A percentile compares a stretch with the other conserved stretches of the same genome.
phyloP scores from a whole-genome alignment of 1,140 invertebrate species.

The Camponotus pennsylvanicus region DNA sequence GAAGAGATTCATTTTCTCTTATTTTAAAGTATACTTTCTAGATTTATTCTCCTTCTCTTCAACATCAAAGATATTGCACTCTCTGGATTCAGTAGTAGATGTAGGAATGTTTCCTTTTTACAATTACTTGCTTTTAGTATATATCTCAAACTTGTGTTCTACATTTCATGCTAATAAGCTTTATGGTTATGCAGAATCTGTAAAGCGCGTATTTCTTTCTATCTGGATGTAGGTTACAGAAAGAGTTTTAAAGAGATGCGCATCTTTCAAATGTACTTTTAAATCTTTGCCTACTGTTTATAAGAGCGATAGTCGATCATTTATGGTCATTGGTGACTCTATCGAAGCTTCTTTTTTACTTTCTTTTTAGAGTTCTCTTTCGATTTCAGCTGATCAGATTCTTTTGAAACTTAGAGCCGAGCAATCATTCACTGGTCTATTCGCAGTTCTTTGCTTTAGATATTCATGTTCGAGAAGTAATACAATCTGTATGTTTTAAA shows the following conservation, averaged over 20 bases:
- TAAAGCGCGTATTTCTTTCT: slow-evolving; percentile 29
- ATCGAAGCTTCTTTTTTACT: slow-evolving; percentile 55
- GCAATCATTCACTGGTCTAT: slow-evolving; percentile 40
- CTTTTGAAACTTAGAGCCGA: slow-evolving; percentile 31
- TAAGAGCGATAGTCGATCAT: slow-evolving; percentile 22
- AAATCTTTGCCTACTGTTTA: slow-evolving; percentile 30
- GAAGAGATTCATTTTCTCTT: background rate
- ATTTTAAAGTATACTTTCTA: background rate
- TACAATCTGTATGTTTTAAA: background rate
- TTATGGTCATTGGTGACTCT: slow-evolving; percentile 65
- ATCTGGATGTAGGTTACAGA: slow-evolving; percentile 5
- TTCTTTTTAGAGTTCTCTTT: slow-evolving; percentile 24
- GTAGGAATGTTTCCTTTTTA: slow-evolving; percentile 14
- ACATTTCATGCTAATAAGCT: slow-evolving; percentile 31
- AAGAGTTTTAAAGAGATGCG: slow-evolving; percentile 44
- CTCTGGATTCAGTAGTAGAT: slow-evolving; percentile 3
- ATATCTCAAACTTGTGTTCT: slow-evolving; percentile 14
- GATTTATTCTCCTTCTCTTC: background rate
- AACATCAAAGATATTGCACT: slow-evolving; percentile 15
- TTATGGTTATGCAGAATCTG: slow-evolving; percentile 27
- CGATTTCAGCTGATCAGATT: slow-evolving; percentile 28
- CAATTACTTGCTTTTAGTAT: slow-evolving; percentile 9
- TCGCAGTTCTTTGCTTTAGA: slow-evolving; percentile 22
- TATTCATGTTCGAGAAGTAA: background rate
- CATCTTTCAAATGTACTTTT: slow-evolving; percentile 48